Base-by-base conservation (phyloP, 92 coral and sea anemone species). In the Phenganax subtilis region DNA sequence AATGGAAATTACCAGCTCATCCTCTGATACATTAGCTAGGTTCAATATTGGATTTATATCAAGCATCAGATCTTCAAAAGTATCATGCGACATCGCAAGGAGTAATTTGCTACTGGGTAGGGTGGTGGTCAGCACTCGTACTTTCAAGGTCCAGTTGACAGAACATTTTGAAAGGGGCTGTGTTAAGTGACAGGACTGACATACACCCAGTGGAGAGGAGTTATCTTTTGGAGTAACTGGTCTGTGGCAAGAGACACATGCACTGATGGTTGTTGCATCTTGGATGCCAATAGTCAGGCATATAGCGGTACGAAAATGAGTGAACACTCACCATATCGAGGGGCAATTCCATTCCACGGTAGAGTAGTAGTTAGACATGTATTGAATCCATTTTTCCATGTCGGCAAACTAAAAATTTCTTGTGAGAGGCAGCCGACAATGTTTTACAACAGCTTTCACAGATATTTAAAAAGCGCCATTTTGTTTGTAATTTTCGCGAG, bases 161-260 rank as follows among this genome's bases (percentile, higher is more conserved):
- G 10, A 14, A 64, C 70, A 64, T 64, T 64, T 64, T 64, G 70
- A 64, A 64, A 64, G 70, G 3, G 70, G 70, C 30, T 64, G 70
- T 64, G 70, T 64, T 64, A 64, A 20, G 70, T 64, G 70, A 64
- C 70, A 64, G 70, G 70, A 64, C 70, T 64, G 70, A 64, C 70
- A 64, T 14, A 64, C 30, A 3, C 70, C 27, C 0, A 64, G 70
- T 64, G 70, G 70, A 64, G 70, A 64, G 70, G 70, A 66, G 47
- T 66, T 25, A 29, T 20, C 16, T 20, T 66, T 12, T 51, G 0
- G 31, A 16, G 0, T 66, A 11, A 66, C 30, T 66, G 30, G 1
- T 16, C 31, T 66, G 6, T 66, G 30, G 72, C 30, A 14, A 66
- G 30, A 16, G 47, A 16, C 30, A 16, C 72, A 66, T 10, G 20